Evolutionary conservation across 2,888 invertebrate genomes (phyloP).

Genomic region (Diadegma fenestrale): DNA sequence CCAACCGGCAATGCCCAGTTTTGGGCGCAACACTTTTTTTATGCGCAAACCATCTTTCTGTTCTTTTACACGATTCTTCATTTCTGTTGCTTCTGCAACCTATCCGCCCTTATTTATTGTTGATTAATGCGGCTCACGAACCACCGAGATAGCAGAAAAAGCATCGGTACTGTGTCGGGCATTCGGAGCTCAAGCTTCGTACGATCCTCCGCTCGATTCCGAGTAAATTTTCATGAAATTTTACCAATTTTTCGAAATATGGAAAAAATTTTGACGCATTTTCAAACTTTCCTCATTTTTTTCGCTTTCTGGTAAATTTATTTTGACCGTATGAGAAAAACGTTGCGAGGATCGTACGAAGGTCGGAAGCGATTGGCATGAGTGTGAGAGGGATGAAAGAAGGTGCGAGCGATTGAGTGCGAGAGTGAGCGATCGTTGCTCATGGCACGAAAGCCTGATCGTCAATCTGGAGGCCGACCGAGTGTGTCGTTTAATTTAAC

Average conservation of each 20-base stretch:
- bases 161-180: neutral
- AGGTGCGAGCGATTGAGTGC: neutral
- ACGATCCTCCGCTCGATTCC: neutral
- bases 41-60: conserved; percentile 2
- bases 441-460: neutral
- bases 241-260: neutral
- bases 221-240: neutral
- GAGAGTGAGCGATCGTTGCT: neutral
- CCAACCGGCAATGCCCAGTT: neutral
- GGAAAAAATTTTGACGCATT: neutral
- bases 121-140: conserved; percentile 2
- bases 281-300: neutral
- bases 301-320: neutral
- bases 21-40: neutral
- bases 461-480: neutral
- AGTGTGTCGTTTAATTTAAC: neutral
- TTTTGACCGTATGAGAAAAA: neutral
- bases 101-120: neutral
- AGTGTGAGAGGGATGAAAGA: neutral
- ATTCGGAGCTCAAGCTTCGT: neutral
- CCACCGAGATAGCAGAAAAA: conserved; percentile 11
- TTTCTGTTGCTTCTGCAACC: neutral
- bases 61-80: conserved; percentile 4
- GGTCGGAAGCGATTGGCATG: neutral
- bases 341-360: neutral